Conservation (phyloP, 2,888 invertebrate species). For the Drosophila koepferae region DNA sequence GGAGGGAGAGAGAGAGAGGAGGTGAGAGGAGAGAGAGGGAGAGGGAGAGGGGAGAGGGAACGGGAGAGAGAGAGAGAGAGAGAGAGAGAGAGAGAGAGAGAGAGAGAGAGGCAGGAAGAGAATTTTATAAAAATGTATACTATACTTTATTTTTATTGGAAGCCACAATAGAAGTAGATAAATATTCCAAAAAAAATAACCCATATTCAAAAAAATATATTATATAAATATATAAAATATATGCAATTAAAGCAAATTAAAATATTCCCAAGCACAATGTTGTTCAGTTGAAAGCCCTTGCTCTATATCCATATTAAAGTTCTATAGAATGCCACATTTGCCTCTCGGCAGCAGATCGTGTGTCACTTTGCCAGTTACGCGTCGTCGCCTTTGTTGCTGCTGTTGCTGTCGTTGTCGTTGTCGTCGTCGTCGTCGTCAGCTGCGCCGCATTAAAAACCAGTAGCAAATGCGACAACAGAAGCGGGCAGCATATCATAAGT, state of each 20-base stretch:
- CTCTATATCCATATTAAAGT: slow-evolving; percentile 2
- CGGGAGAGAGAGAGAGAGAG: not conserved
- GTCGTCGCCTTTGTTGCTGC: slow-evolving; percentile 26
- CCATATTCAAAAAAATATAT: not conserved
- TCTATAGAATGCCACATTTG: not conserved
- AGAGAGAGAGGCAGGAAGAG: too few relatives aligned
- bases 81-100: not conserved
- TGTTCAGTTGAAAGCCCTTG: not conserved
- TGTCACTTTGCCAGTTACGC: slow-evolving; percentile 31
- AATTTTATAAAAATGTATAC: not conserved
- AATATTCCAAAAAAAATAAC: not conserved
- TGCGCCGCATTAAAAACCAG: slow-evolving; percentile 59
- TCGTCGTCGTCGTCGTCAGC: slow-evolving; percentile 7
- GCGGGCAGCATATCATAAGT: slow-evolving; percentile 66
- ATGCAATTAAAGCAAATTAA: not conserved
- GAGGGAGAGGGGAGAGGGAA: too few relatives aligned
- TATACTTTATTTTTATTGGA: too few relatives aligned
- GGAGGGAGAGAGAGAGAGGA: too few relatives aligned
- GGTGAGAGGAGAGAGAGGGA: too few relatives aligned
- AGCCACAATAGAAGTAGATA: too few relatives aligned
- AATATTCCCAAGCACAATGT: not conserved
- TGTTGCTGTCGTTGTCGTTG: slow-evolving; percentile 19
- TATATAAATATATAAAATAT: not conserved
- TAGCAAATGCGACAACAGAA: slow-evolving; percentile 61
- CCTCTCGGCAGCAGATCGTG: slow-evolving; percentile 20